Percentiles rank a stretch among this genome's conserved stretches.
Conservation (phyloP, 2,113 vertebrate genomes). For the Lepus europaeus region DNA sequence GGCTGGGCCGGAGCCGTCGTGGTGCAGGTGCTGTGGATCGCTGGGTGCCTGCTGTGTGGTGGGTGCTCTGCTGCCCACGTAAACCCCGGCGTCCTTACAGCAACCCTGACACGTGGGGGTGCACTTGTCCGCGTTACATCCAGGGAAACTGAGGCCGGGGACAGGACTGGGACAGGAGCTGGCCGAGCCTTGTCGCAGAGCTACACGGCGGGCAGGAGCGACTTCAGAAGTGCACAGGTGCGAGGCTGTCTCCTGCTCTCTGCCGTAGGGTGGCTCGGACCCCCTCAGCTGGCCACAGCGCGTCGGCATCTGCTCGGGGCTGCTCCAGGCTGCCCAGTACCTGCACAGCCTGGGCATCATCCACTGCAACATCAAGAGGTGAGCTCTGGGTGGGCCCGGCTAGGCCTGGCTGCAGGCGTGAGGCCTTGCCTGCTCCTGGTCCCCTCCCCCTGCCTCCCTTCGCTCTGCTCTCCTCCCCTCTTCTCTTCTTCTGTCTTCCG, state of each 20-base stretch:
- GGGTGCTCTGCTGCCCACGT: background rate
- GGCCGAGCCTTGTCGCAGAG: background rate
- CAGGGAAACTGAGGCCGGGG: background rate
- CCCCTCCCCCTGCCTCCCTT: background rate
- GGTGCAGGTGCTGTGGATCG: background rate
- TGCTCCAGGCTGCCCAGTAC: constrained; percentile 85
- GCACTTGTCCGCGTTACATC: background rate
- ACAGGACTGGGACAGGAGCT: background rate
- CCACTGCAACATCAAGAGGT: constrained; percentile 91
- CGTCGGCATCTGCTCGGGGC: constrained; percentile 82
- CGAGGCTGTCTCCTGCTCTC: background rate
- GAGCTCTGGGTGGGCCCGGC: background rate
- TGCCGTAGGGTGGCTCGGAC: constrained; percentile 78
- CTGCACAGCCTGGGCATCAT: constrained; percentile 87
- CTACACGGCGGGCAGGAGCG: background rate
- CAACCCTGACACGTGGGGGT: background rate
- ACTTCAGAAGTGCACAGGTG: background rate
- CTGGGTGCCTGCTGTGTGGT: background rate
- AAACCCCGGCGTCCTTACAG: background rate
- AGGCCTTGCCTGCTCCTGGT: accelerated
- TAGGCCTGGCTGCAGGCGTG: background rate
- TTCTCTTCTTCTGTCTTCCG: constrained; percentile 27
- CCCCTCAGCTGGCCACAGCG: constrained; percentile 86
- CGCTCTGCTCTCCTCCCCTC: background rate
- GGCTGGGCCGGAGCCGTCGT: background rate